Percentiles rank a stretch among this genome's conserved stretches.
Evolutionary conservation across 2,113 vertebrate species (phyloP).

Genomic region (Pollimyrus isidori): DNA sequence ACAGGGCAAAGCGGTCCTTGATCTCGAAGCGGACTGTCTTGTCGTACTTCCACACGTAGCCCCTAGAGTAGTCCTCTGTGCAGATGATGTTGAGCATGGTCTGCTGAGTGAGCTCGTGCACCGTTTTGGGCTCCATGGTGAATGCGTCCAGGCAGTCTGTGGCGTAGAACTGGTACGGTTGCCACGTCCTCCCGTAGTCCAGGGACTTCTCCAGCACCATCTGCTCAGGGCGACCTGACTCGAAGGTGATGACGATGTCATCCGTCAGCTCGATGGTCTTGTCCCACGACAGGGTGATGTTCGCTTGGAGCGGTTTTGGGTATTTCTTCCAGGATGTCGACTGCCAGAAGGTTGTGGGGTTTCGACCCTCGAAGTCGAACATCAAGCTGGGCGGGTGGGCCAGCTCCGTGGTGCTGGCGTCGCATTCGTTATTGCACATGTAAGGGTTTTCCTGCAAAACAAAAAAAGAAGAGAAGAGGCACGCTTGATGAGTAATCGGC

Average conservation of each 20-base stretch:
- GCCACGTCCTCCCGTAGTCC: conserved; percentile 89
- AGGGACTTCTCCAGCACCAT: conserved; percentile 96
- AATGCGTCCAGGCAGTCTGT: conserved; percentile 91
- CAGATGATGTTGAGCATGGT: conserved; percentile 92
- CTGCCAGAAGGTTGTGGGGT: conserved; percentile 94
- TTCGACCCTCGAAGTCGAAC: conserved; percentile 85
- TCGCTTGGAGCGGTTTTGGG: conserved; percentile 85
- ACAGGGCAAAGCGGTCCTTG: conserved; percentile 84
- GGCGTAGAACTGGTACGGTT: conserved; percentile 93
- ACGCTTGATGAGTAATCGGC: background rate
- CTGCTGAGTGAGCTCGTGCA: conserved; percentile 78
- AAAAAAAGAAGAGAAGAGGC: background rate
- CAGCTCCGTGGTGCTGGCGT: conserved; percentile 82
- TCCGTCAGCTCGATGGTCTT: conserved; percentile 94
- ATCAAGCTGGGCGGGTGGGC: conserved; percentile 93
- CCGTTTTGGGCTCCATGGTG: conserved; percentile 83
- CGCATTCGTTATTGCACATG: conserved; percentile 96
- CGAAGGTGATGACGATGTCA: conserved; percentile 88
- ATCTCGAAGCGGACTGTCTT: conserved; percentile 92
- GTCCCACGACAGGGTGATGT: conserved; percentile 93
- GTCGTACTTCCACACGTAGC: conserved; percentile 84
- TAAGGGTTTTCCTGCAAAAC: conserved; percentile 83
- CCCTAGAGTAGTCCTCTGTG: conserved; percentile 90
- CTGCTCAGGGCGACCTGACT: conserved; percentile 87
- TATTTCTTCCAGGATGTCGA: conserved; percentile 89